Evolutionary conservation across 2,113 vertebrate species (phyloP), one percentile per base, ranked within the genome.

Genomic region (Columba livia): DNA sequence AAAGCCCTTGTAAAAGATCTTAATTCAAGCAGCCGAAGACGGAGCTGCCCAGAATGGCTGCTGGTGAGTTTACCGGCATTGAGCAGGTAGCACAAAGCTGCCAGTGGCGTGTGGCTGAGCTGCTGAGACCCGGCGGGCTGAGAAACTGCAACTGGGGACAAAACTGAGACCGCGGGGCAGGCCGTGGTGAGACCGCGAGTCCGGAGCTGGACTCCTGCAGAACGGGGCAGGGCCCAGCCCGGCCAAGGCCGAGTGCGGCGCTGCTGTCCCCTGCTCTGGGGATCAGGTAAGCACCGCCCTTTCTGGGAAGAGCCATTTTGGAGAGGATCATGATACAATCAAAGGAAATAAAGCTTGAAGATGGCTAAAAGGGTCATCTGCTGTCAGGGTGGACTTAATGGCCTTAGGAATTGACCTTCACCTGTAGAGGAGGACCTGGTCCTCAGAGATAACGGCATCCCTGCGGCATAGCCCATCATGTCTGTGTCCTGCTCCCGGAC

Each of bases 1-100:
- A 95, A 95, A 97, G 88, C 88, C 72, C 93, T 93, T 88, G 91
- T 97, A 95, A 91, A 94, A 96, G 88, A 95, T 96, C 90, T 96
- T 94, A 75, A 97, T 91, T 96, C 92, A 93, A 96, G 90, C 92
- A 96, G 85, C 53, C 83, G 80, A 65, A 94, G 96, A 96, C 93
- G 93, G 96, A 92, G 93, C 90, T 92, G 92, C 93, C 90, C 90
- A 71, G 86, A 88, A 79, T 75, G 94, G 96, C 81, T 95, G 94
- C 94, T 60, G 73, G 82, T 0, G 28, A 94, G 88, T 86, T 96
- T 80, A 72, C 85, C 60, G 93, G 82, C 72, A 44, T 57, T 93
- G 78, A 93, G 75, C 42, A 67, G 61, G 48, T 3, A 72, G 84
- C 70, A 74, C 5, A 6, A 81, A 73, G 66, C 89, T 94, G 81